phyloP scores from a whole-genome alignment of 2,797 vertebrate genomes.

The Cynopterus sphinx region DNA sequence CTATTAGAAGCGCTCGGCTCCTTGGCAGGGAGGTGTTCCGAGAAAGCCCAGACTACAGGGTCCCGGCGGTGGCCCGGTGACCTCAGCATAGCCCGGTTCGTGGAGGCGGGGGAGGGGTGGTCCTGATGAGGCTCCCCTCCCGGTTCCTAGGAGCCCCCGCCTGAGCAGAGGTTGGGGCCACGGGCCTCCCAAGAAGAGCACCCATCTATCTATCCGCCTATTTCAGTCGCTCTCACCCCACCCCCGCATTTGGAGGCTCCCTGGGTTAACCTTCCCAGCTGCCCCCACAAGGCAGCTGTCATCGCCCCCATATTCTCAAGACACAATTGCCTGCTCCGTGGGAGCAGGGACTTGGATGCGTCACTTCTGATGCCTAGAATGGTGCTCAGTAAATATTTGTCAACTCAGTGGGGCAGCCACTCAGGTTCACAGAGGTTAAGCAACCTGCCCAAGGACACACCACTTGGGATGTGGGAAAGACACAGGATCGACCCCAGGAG shows the following conservation, averaged over 20 bases:
- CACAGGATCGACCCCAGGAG: not conserved
- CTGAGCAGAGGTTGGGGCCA: not conserved
- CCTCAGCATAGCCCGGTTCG: not conserved
- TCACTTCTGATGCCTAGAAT: conserved; percentile 29
- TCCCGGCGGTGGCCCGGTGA: conserved; percentile 24
- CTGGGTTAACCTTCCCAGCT: not conserved
- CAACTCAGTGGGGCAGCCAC: not conserved
- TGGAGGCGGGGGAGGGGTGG: not conserved
- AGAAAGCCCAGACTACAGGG: conserved; percentile 54
- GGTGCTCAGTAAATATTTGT: conserved; percentile 64
- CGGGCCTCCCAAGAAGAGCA: not conserved
- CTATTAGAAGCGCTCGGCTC: conserved; percentile 53
- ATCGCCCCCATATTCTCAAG: not conserved
- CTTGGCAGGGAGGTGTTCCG: conserved; percentile 50
- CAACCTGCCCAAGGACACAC: conserved; percentile 1
- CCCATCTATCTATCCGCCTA: too few relatives aligned
- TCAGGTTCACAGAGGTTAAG: conserved; percentile 1
- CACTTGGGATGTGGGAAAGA: not conserved
- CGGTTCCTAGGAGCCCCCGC: not conserved
- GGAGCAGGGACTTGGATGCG: not conserved
- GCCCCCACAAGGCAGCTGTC: not conserved
- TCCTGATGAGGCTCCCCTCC: not conserved
- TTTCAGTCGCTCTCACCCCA: not conserved
- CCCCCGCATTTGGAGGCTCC: not conserved
- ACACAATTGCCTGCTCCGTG: not conserved